Conservation (phyloP, 1,140 invertebrate species). For the Andricus grossulariae region DNA sequence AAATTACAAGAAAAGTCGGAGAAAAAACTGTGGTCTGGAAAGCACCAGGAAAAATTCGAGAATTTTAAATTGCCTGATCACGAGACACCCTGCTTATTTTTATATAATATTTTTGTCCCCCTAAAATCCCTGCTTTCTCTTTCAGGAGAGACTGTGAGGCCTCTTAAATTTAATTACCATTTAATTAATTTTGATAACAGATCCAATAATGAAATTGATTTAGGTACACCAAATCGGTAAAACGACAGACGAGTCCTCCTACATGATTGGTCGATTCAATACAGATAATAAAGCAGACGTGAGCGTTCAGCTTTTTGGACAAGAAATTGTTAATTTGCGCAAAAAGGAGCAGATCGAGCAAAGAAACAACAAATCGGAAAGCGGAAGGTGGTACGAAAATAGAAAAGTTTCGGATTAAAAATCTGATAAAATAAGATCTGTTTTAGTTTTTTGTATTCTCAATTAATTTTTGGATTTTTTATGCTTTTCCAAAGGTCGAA, state of each 20-base stretch:
- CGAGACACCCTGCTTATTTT: too few species aligned
- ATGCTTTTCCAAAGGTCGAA: constrained; percentile 63
- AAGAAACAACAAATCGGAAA: constrained; percentile 70
- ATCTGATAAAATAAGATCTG: background rate
- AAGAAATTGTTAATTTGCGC: constrained; percentile 81
- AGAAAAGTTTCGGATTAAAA: background rate
- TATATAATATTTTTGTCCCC: too few species aligned
- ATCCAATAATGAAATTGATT: constrained; percentile 32
- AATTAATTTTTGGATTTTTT: constrained; percentile 7
- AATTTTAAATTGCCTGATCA: too few species aligned
- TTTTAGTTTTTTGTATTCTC: background rate
- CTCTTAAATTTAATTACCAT: background rate
- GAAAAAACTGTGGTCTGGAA: too few species aligned
- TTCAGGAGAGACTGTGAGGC: too few species aligned
- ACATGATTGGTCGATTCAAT: constrained; percentile 88
- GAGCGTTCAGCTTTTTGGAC: constrained; percentile 83
- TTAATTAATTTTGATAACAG: constrained; percentile 28
- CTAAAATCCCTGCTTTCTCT: too few species aligned
- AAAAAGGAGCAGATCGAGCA: constrained; percentile 74
- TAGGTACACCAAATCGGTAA: constrained; percentile 81
- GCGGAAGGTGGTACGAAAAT: constrained; percentile 66
- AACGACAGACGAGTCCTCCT: constrained; percentile 89
- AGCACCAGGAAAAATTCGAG: too few species aligned
- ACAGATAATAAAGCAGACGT: constrained; percentile 86
- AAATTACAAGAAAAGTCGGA: too few species aligned